These are phyloP conservation scores for Chydorus sphaericus DNA, from an alignment of 2,888 invertebrate species.

Conservation along the genomic window DNA sequence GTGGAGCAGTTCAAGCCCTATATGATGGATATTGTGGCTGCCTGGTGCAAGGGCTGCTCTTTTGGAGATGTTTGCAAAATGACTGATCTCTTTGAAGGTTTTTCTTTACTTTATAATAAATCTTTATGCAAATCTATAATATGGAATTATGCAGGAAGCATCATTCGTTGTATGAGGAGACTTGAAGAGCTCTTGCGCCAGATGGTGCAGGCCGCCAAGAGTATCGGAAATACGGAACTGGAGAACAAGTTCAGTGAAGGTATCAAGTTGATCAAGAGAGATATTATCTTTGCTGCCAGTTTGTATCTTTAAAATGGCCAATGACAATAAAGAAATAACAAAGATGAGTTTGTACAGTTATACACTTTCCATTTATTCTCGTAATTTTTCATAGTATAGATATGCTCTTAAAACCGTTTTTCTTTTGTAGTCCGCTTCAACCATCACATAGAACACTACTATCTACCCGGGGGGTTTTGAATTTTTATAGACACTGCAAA, in stretches of 20 bases:
- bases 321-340: too few relatives aligned
- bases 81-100: constrained; percentile 94
- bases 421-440: too few relatives aligned
- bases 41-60: constrained; percentile 86
- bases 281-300: constrained; percentile 99
- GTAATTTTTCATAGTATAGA: too few relatives aligned
- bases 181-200: constrained; percentile 91
- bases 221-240: constrained; percentile 87
- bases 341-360: too few relatives aligned
- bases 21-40: constrained; percentile 91
- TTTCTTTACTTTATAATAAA: neutral
- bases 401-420: too few relatives aligned
- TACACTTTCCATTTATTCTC: too few relatives aligned
- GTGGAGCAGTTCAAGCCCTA: constrained; percentile 84
- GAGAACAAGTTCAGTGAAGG: constrained; percentile 92
- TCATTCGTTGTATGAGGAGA: constrained; percentile 84
- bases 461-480: too few relatives aligned
- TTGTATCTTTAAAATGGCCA: constrained; percentile 73
- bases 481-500: too few relatives aligned
- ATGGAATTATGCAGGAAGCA: constrained; percentile 50
- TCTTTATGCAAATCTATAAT: neutral
- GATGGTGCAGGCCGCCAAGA: constrained; percentile 88
- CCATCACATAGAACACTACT: too few relatives aligned
- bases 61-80: constrained; percentile 88
- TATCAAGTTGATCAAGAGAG: constrained; percentile 80